Base-by-base conservation (phyloP, 1,140 invertebrate species). In the Yoshiicerus persimilis region DNA sequence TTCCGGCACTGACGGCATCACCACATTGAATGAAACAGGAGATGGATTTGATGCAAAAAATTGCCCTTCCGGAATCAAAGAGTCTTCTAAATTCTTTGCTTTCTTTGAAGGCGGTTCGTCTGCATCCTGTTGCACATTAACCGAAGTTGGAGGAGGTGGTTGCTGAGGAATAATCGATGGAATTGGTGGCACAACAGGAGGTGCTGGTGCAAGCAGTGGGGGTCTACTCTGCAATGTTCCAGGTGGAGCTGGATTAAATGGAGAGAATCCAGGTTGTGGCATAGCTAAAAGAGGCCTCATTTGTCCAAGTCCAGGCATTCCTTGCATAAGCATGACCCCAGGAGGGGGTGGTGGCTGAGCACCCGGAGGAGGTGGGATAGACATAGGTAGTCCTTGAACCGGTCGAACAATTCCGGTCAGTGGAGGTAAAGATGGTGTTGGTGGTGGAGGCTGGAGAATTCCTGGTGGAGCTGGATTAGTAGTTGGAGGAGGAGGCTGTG, bases 31-130 rank as follows among this genome's bases (percentile, higher is more conserved):
- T 47, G 95, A 95, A 4, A 97, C 95, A 16, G 96, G 95, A 90
- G 94, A 94, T 89, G 92, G 92, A 89, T 96, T 94, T 89, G 95
- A 94, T 20, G 95, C 93, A 25, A 98, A 92, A 94, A 97, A 99
- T 27, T 95, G 94, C 88, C 95, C 94, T 93, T 99, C 98, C 0
- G 98, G 96, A 89, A 99, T 95, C 0, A 99, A 93, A 36, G 96
- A 95, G 91, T 99, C 98, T 93, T 99, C 98, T 10, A 88, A 77
- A 0, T 97, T 97, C 86, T 97, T 95, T 41, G 96, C 92, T 92
- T 98, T 96, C 93, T 99, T 99, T 23, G 95, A 93, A 0, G 96
- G 94, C 2, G 98, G 97, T 92, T 98, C 97, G 86, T 98, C 97
- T 0, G 86, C 89, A 30, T 32, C 80, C 20, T 75, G 34, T 36